Base-by-base conservation (phyloP, 1,140 invertebrate genomes). In the Artemia franciscana region DNA sequence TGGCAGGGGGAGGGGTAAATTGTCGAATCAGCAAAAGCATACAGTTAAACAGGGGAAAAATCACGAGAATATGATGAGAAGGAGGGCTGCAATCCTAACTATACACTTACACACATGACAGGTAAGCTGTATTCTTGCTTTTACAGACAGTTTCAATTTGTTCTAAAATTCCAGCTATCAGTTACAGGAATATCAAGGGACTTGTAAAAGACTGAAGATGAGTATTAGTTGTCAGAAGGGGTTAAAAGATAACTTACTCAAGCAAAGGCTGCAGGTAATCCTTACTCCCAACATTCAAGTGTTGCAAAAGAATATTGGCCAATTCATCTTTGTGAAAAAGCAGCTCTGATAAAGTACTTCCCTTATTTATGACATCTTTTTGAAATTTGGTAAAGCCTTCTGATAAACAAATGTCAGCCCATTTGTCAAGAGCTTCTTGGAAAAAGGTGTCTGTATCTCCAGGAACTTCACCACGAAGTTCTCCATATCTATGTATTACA, bases 321-420 rank as follows among this genome's bases (percentile, higher is more conserved):
- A 92, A 80, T 70, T 81, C 75, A 65, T 90, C 80, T 71, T 90
- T 87, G 64, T 82, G 78, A 65, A 85, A 78, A 58, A 92, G 68
- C 24, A 94, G 70, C 71, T 91, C 85, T 23, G 85, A 79, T 62
- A 92, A 77, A 15, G 83, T 89, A 24, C 86, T 73, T 26, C 88
- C 79, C 66, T 83, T 78, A 57, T 69, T 64, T 24, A 72, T 71
- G 7, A 90, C 79, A 70, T 85, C 79, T 67, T 80, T 81, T 67
- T 79, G 80, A 65, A 93, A 87, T 23, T 78, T 74, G 58, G 78
- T 78, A 74, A 84, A 95, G 69, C 84, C 82, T 67, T 88, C 80
- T 2, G 88, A 86, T 61, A 86, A 78, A 74, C 93, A 91, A 23
- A 91, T 75, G 30, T 82, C 81, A 68, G 80, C 80, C 89, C 89